These are phyloP conservation scores for Stigmatopora nigra DNA, from an alignment of 2,113 vertebrate genomes.

Conservation along the genomic window DNA sequence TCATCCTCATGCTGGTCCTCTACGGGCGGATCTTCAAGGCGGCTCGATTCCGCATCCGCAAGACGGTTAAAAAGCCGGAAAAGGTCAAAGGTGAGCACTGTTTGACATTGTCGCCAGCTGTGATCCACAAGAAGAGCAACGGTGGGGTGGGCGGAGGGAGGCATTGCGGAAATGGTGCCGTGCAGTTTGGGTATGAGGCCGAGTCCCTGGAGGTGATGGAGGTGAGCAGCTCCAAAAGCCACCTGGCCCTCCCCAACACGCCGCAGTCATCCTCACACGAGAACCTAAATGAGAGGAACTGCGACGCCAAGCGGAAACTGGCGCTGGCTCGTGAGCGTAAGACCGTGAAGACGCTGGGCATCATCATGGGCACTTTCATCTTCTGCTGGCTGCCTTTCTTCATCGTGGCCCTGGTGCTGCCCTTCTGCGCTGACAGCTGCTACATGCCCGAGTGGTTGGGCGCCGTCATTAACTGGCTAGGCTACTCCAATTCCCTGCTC, in stretches of 20 bases:
- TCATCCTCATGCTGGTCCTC: constrained; percentile 92
- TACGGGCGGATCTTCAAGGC: constrained; percentile 94
- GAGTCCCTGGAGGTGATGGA: constrained; percentile 84
- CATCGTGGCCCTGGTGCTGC: constrained; percentile 89
- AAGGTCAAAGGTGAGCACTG: constrained; percentile 71
- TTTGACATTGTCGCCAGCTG: constrained; percentile 66
- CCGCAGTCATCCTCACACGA: constrained; percentile 67
- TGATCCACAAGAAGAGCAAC: constrained; percentile 71
- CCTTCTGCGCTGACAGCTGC: constrained; percentile 85
- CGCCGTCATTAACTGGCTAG: constrained; percentile 93
- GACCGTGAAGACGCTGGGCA: constrained; percentile 93
- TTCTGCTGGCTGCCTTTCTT: constrained; percentile 98
- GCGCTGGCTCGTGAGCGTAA: constrained; percentile 90
- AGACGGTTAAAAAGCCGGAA: constrained; percentile 84
- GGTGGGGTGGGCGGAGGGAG: constrained; percentile 63
- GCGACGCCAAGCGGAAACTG: constrained; percentile 82
- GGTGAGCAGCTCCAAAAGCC: constrained; percentile 77
- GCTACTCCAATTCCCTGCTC: constrained; percentile 95
- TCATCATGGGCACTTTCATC: constrained; percentile 98
- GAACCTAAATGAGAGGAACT: constrained; percentile 75
- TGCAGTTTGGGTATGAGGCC: constrained; percentile 73
- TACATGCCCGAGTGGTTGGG: constrained; percentile 84
- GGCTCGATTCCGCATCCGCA: constrained; percentile 90
- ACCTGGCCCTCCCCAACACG: constrained; percentile 79
- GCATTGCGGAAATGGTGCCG: constrained; percentile 79